Percentiles rank a stretch among this genome's conserved stretches.
phyloP scores from a whole-genome alignment of 2,888 invertebrate genomes.

The Panopea generosa region DNA sequence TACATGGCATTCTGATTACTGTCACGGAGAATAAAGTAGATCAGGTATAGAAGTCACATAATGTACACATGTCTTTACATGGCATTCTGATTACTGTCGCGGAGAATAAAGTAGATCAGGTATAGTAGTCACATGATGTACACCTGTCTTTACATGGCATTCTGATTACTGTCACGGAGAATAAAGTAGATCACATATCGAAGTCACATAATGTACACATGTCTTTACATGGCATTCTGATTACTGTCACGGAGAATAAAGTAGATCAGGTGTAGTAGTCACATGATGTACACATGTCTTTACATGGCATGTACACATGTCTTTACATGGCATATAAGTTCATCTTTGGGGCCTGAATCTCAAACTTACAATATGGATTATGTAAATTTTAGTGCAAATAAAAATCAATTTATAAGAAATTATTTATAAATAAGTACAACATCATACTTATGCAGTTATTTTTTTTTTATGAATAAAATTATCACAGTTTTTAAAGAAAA shows the following conservation, averaged over 20 bases:
- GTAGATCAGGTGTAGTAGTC: slow-evolving; percentile 76
- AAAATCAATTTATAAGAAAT: too few relatives aligned
- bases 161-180: slow-evolving; percentile 77
- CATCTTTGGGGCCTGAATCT: too few relatives aligned
- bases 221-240: slow-evolving; percentile 69
- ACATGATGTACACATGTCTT: background rate
- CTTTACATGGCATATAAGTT: slow-evolving; percentile 78
- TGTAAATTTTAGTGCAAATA: too few relatives aligned
- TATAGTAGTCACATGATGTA: slow-evolving; percentile 50
- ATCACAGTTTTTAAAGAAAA: too few relatives aligned
- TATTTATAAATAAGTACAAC: too few relatives aligned
- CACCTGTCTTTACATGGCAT: slow-evolving; percentile 61
- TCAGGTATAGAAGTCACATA: too few relatives aligned
- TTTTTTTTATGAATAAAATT: too few relatives aligned
- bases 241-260: slow-evolving; percentile 76
- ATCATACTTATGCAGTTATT: too few relatives aligned
- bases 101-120: slow-evolving; percentile 78
- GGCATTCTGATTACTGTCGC: slow-evolving; percentile 77
- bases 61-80: slow-evolving; percentile 77
- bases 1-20: slow-evolving; percentile 78
- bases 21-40: too few relatives aligned
- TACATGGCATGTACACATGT: slow-evolving; percentile 73
- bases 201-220: background rate
- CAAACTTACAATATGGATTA: too few relatives aligned
- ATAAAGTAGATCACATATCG: slow-evolving; percentile 78